Evolutionary conservation across 2,888 invertebrate genomes (phyloP).

Genomic region (Leucophenga maculata): DNA sequence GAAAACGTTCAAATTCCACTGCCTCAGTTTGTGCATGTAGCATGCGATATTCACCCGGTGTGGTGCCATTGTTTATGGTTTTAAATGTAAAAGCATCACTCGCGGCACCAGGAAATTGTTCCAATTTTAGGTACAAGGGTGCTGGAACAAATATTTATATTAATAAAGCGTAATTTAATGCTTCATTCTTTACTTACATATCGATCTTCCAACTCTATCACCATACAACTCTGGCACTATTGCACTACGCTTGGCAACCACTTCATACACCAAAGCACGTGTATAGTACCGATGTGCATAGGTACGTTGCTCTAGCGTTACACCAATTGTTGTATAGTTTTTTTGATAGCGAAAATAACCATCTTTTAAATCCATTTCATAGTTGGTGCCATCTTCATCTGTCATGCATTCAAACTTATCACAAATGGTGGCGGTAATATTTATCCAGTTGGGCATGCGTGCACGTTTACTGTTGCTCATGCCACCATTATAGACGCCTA

Average conservation of each 20-base stretch:
- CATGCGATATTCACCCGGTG: slow-evolving; percentile 17
- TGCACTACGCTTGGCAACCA: slow-evolving; percentile 35
- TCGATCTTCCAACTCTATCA: neutral
- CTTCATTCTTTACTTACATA: neutral
- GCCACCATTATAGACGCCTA: slow-evolving; percentile 75
- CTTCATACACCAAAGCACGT: slow-evolving; percentile 66
- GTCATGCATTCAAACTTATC: slow-evolving; percentile 39
- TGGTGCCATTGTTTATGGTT: neutral
- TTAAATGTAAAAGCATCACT: slow-evolving; percentile 38
- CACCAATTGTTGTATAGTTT: neutral
- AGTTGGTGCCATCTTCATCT: slow-evolving; percentile 30
- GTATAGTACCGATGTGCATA: slow-evolving; percentile 68
- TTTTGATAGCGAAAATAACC: slow-evolving; percentile 29
- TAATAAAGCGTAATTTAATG: neutral
- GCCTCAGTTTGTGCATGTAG: slow-evolving; percentile 50
- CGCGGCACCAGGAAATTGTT: slow-evolving; percentile 33
- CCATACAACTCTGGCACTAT: neutral
- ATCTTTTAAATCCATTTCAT: slow-evolving; percentile 34
- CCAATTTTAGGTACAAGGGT: slow-evolving; percentile 36
- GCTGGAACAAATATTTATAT: slow-evolving; percentile 29
- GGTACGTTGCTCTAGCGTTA: slow-evolving; percentile 45
- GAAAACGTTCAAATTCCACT: slow-evolving; percentile 55
- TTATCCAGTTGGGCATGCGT: slow-evolving; percentile 75
- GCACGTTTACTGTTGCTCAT: slow-evolving; percentile 75
- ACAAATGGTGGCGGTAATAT: slow-evolving; percentile 47